Evolutionary conservation across 2,888 invertebrate species (phyloP).

Genomic region (Petrolisthes cinctipes): DNA sequence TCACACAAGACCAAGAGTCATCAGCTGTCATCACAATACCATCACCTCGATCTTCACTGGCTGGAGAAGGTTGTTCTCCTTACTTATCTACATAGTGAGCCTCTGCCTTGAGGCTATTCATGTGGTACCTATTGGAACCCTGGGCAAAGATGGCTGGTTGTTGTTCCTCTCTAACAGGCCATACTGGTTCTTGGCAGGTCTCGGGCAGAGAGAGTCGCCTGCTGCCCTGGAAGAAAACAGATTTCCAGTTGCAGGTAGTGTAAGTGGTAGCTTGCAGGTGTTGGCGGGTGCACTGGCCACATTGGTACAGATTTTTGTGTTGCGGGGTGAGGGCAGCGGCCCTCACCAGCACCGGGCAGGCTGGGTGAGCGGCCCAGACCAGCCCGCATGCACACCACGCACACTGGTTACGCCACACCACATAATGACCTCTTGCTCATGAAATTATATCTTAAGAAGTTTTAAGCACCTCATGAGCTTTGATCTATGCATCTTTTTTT

Average conservation of each 20-base stretch:
- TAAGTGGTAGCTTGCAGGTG: conserved; percentile 54
- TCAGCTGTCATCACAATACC: too few relatives aligned
- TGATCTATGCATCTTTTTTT: conserved; percentile 62
- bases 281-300: conserved; percentile 35
- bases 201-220: conserved; percentile 64
- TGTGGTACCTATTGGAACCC: too few relatives aligned
- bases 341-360: conserved; percentile 45
- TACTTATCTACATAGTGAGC: too few relatives aligned
- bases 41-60: too few relatives aligned
- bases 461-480: conserved; percentile 63
- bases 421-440: conserved; percentile 31
- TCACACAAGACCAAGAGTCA: too few relatives aligned
- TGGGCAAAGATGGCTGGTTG: too few relatives aligned
- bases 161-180: conserved; percentile 61
- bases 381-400: conserved; percentile 54
- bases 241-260: conserved; percentile 62
- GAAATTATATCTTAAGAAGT: conserved; percentile 30
- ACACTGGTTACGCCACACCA: conserved; percentile 35
- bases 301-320: conserved; percentile 35
- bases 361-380: conserved; percentile 36
- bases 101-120: too few relatives aligned
- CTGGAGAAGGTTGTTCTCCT: too few relatives aligned
- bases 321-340: conserved; percentile 24
- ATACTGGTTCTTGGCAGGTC: conserved; percentile 64
- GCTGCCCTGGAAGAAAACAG: conserved; percentile 63